Evolutionary conservation across 35 echinoderm and acorn worm species (phyloP), one percentile per base, ranked within the genome.

Genomic region (Ophioderma brevispina): DNA sequence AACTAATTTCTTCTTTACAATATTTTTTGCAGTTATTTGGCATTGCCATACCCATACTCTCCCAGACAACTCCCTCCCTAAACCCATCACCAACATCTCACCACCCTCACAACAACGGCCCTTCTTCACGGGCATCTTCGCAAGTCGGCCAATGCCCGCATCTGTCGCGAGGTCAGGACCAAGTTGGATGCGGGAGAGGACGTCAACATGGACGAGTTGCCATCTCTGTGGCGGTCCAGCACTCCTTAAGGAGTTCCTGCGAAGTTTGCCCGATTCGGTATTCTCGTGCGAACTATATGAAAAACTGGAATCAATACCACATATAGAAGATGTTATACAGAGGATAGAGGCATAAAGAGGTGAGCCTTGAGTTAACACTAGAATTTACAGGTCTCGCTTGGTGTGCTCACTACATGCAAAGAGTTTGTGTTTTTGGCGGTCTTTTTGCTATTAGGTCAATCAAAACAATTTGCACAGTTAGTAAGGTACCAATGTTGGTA

Each of bases 71-170:
- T 79, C 84, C 78, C 90, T 92, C 38, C 96, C 96, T 0, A 86
- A 88, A 34, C 87, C 93, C 36, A 76, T 98, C 28, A 38, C 81
- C 33, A 93, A 98, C 79, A 81, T 98, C 30, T 98, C 10, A 83
- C 50, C 25, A 81, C 92, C 87, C 52, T 98, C 91, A 98, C 88
- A 75, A 95, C 83, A 92, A 98, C 40, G 96, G 90, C 36, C 96
- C 96, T 98, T 95, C 84, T 86, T 88, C 42, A 92, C 2, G 96
- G 96, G n/a, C 87, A 95, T 83, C 95, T 98, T 76, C 77, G 96
- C 37, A 98, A 98, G 52, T 98, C 96, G 8, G 93, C 93, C 63
- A 98, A 98, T 64, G 96, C 93, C 23, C 78, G 96, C 38, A 59
- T 98, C 19, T 89, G 80, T 19, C 82, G 93, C 15, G 96, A 98